phyloP scores from a whole-genome alignment of 2,888 invertebrate genomes.

The Drosophila anomelani region DNA sequence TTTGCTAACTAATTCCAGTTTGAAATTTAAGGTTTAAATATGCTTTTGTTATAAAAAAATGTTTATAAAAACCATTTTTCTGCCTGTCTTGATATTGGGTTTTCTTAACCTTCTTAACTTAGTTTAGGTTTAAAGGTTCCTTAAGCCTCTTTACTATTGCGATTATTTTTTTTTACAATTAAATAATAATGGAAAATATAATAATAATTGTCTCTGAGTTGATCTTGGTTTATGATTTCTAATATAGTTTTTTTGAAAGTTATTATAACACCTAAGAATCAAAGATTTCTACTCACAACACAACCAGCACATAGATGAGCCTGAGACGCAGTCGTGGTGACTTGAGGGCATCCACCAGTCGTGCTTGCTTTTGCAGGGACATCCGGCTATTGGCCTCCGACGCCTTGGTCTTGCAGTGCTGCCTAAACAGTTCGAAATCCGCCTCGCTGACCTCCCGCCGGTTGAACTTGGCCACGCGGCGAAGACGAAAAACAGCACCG shows the following conservation, averaged over 20 bases:
- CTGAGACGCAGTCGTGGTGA: conserved; percentile 85
- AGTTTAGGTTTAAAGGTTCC: neutral
- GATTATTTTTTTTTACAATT: neutral
- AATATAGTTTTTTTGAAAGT: neutral
- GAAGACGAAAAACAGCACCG: conserved; percentile 85
- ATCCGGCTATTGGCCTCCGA: conserved; percentile 31
- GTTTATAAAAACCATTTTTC: neutral
- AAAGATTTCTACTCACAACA: conserved; percentile 85
- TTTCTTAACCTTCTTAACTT: no score
- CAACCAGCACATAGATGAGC: conserved; percentile 85
- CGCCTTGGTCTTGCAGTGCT: conserved; percentile 64
- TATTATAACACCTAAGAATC: neutral
- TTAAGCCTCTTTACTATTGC: neutral
- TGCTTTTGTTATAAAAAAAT: neutral
- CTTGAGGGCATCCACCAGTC: conserved; percentile 84
- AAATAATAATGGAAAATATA: no score
- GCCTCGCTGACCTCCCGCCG: conserved; percentile 81
- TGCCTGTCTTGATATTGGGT: no score
- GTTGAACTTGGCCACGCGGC: conserved; percentile 86
- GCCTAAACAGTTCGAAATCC: conserved; percentile 73
- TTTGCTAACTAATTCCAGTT: neutral
- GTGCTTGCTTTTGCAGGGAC: conserved; percentile 29
- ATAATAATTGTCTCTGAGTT: neutral
- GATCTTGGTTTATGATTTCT: neutral
- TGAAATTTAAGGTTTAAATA: neutral